phyloP scores from a whole-genome alignment of 2,797 vertebrate genomes.

The Tachyglossus aculeatus region DNA sequence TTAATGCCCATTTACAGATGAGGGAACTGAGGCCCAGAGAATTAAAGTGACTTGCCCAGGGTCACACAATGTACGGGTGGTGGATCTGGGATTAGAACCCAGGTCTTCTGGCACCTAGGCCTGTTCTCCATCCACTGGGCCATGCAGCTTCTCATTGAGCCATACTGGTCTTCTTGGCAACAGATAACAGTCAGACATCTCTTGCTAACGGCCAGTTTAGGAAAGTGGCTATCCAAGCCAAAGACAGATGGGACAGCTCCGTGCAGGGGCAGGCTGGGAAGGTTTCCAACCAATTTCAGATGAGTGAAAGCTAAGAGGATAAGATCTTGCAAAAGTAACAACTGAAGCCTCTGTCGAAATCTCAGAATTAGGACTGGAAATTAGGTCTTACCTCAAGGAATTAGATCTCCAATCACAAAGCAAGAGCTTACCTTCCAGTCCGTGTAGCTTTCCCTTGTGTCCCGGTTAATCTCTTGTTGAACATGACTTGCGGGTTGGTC shows the following conservation, averaged over 20 bases:
- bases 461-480: conserved; percentile 14
- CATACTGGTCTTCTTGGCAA: no score
- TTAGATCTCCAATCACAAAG: conserved; percentile 5
- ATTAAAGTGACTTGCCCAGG: no score
- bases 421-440: conserved; percentile 24
- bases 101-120: no score
- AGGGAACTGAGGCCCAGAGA: no score
- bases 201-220: conserved; percentile 21
- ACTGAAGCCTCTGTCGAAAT: conserved; percentile 20
- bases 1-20: no score
- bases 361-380: not conserved
- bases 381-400: conserved; percentile 36
- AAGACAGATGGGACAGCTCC: conserved; percentile 25
- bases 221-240: not conserved
- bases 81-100: no score
- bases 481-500: no score
- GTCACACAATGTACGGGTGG: no score
- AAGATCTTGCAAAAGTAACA: conserved; percentile 57
- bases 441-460: not conserved
- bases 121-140: no score
- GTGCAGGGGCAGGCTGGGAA: not conserved
- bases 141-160: no score
- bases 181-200: no score
- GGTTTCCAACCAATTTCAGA: conserved; percentile 49
- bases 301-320: conserved; percentile 47